Conservation (phyloP, 2,113 vertebrate species). For the Montifringilla adamsi region DNA sequence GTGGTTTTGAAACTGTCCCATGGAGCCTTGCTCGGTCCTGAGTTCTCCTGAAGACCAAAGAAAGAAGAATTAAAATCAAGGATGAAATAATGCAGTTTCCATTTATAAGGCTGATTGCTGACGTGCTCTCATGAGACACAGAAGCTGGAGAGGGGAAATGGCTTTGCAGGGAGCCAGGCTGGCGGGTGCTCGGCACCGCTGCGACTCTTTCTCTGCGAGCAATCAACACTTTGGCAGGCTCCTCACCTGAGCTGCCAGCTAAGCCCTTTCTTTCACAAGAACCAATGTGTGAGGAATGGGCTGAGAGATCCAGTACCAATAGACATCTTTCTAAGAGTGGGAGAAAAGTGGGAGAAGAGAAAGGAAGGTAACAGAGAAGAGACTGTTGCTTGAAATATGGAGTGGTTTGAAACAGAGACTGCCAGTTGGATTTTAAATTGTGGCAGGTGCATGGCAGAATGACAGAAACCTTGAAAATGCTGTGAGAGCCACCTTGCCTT, state of each 20-base stretch:
- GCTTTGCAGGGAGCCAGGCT: constrained; percentile 17
- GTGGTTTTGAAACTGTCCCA: constrained; percentile 98
- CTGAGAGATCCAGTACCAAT: constrained; percentile 10
- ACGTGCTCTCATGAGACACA: not conserved
- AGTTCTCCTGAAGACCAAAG: constrained; percentile 86
- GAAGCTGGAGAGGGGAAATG: not conserved
- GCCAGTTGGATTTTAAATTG: not conserved
- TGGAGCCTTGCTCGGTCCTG: constrained; percentile 91
- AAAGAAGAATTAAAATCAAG: constrained; percentile 24
- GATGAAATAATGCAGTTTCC: not conserved
- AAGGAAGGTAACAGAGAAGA: not conserved
- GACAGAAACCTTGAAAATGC: not conserved
- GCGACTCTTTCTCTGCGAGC: not conserved
- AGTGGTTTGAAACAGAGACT: not conserved
- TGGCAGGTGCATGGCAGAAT: not conserved
- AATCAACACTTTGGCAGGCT: not conserved
- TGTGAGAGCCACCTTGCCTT: not conserved
- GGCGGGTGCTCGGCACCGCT: not conserved
- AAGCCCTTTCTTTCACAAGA: not conserved
- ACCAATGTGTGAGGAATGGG: not conserved
- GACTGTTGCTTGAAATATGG: not conserved
- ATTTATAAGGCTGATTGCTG: not conserved
- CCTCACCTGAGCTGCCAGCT: constrained; percentile 40
- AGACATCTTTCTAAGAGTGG: not conserved
- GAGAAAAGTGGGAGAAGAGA: not conserved